Evolutionary conservation across 2,113 vertebrate species (phyloP).

Genomic region (Anarhynchus alexandrinus): DNA sequence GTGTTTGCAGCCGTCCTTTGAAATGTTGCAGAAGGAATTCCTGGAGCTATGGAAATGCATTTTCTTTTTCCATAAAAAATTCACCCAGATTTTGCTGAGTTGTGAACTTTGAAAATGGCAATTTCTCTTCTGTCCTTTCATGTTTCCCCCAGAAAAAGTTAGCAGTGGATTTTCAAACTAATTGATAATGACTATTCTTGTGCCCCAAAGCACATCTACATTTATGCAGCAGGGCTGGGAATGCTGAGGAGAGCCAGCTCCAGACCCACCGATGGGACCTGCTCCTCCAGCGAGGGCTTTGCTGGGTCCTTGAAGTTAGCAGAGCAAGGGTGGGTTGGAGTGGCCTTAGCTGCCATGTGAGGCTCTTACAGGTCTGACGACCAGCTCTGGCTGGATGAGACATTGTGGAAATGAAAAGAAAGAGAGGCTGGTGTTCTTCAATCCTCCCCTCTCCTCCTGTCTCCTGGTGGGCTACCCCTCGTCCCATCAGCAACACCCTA

Average conservation of each 20-base stretch:
- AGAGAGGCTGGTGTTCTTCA: not conserved
- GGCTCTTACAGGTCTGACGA: not conserved
- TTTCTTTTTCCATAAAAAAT: conserved; percentile 3
- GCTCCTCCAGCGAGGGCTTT: not conserved
- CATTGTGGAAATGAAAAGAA: not conserved
- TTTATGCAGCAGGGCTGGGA: not conserved
- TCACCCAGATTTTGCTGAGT: not conserved
- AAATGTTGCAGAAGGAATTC: not conserved
- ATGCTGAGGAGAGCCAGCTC: not conserved
- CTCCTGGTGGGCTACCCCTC: not conserved
- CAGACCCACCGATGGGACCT: accelerated
- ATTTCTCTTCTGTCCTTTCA: not conserved
- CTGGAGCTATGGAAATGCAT: conserved; percentile 10
- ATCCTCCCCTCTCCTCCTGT: not conserved
- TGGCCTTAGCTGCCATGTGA: not conserved
- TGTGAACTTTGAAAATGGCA: not conserved
- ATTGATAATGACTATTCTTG: not conserved
- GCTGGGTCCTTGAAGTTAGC: accelerated
- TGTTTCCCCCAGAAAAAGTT: not conserved
- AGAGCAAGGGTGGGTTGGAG: not conserved
- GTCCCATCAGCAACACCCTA: not conserved
- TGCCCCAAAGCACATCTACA: not conserved
- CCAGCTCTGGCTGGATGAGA: not conserved
- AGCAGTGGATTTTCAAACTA: not conserved
- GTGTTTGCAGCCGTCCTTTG: not conserved